A percentile compares a stretch with the other conserved stretches of the same genome.
These are phyloP conservation scores for Neotoxoptera formosana DNA, from an alignment of 1,140 invertebrate species.

Conservation along the genomic window DNA sequence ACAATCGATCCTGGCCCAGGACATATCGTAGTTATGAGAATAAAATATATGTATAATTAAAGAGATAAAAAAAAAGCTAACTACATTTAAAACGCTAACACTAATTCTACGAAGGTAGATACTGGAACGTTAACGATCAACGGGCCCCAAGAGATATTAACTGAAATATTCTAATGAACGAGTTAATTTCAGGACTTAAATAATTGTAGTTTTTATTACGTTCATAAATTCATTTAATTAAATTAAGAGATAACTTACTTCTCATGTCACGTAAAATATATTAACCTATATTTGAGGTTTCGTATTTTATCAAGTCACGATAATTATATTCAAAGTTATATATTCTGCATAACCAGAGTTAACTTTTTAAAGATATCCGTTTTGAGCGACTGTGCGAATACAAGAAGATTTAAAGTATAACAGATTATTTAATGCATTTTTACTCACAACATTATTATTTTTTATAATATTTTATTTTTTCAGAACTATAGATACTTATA, in stretches of 20 bases:
- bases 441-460: too few relatives aligned
- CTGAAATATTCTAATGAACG: neutral
- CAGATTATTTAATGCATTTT: neutral
- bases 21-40: too few relatives aligned
- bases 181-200: neutral
- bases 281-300: neutral
- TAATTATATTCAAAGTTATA: neutral
- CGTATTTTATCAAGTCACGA: neutral
- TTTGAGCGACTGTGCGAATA: neutral
- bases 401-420: neutral
- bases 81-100: neutral
- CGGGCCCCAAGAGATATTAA: neutral
- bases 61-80: neutral
- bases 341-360: neutral
- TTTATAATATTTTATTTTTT: neutral
- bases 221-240: neutral
- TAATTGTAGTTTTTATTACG: neutral
- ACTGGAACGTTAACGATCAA: neutral
- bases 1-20: neutral
- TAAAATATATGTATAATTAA: neutral
- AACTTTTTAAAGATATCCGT: neutral
- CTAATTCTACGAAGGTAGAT: neutral
- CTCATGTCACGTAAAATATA: conserved; percentile 2
- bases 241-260: neutral
- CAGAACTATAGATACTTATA: too few relatives aligned